phyloP scores from a whole-genome alignment of 1,140 invertebrate genomes.

The Drosophila oshimai region DNA sequence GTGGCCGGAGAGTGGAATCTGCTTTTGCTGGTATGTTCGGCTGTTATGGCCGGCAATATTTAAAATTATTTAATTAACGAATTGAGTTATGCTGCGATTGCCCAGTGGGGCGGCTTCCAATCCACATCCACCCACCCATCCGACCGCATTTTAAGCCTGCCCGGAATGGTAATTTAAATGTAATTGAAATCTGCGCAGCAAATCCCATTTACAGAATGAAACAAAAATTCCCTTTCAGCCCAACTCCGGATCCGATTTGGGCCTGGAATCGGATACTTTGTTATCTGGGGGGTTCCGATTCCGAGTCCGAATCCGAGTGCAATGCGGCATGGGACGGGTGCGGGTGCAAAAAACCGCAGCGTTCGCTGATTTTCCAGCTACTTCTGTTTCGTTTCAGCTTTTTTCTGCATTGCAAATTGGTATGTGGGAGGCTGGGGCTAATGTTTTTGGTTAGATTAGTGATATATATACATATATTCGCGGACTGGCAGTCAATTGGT shows the following conservation, averaged over 20 bases:
- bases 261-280: constrained; percentile 32
- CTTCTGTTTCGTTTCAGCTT: constrained; percentile 30
- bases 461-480: constrained; percentile 47
- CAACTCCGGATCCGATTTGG: not conserved
- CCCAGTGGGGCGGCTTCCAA: constrained; percentile 3
- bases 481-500: constrained; percentile 62
- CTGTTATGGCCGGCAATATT: constrained; percentile 73
- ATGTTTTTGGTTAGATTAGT: constrained; percentile 62
- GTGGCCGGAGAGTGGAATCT: constrained; percentile 13
- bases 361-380: constrained; percentile 20
- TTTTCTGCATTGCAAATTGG: constrained; percentile 45
- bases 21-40: constrained; percentile 12
- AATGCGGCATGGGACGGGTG: constrained; percentile 7
- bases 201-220: constrained; percentile 60
- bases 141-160: constrained; percentile 22
- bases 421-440: constrained; percentile 10
- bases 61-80: constrained; percentile 81
- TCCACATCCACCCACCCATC: not conserved
- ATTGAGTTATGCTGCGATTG: constrained; percentile 67
- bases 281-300: constrained; percentile 28
- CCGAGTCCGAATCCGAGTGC: too few relatives aligned
- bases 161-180: constrained; percentile 69
- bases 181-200: constrained; percentile 70
- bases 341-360: constrained; percentile 43
- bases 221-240: constrained; percentile 19